A percentile compares a stretch with the other conserved stretches of the same genome.
Evolutionary conservation across 1,140 invertebrate genomes (phyloP).

Genomic region (Caenorhabditis latens): DNA sequence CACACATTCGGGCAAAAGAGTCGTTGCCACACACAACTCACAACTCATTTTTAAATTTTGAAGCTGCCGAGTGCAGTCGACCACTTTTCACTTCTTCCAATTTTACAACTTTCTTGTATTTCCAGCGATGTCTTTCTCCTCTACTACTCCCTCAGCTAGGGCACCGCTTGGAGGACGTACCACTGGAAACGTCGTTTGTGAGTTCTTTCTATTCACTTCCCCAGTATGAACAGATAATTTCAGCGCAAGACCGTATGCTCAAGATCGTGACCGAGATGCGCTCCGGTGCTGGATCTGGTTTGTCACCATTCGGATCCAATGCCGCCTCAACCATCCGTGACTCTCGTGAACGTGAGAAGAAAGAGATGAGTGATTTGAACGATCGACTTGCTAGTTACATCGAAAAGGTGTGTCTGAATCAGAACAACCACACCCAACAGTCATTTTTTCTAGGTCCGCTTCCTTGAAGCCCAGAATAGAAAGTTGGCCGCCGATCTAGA

Average conservation of each 20-base stretch:
- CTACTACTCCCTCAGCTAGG: slow-evolving; percentile 56
- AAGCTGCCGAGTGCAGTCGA: slow-evolving; percentile 43
- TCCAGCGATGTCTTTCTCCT: slow-evolving; percentile 63
- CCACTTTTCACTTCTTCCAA: neutral
- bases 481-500: slow-evolving; percentile 80
- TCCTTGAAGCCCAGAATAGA: slow-evolving; percentile 80
- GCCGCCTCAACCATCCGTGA: slow-evolving; percentile 78
- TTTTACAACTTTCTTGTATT: neutral
- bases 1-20: slow-evolving; percentile 30
- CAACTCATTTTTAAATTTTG: slow-evolving; percentile 53
- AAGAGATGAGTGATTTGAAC: slow-evolving; percentile 80
- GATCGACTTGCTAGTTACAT: slow-evolving; percentile 80
- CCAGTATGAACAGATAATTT: neutral
- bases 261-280: slow-evolving; percentile 76
- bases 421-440: slow-evolving; percentile 19
- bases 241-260: slow-evolving; percentile 68
- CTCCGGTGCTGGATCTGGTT: slow-evolving; percentile 69
- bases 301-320: slow-evolving; percentile 70
- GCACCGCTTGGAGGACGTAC: slow-evolving; percentile 60
- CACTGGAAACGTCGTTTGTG: slow-evolving; percentile 45
- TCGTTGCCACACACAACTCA: slow-evolving; percentile 30
- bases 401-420: slow-evolving; percentile 76
- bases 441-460: slow-evolving; percentile 78
- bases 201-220: neutral
- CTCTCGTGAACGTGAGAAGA: slow-evolving; percentile 80